Evolutionary conservation across 2,113 vertebrate species (phyloP).

Genomic region (Macquaria ambigua): DNA sequence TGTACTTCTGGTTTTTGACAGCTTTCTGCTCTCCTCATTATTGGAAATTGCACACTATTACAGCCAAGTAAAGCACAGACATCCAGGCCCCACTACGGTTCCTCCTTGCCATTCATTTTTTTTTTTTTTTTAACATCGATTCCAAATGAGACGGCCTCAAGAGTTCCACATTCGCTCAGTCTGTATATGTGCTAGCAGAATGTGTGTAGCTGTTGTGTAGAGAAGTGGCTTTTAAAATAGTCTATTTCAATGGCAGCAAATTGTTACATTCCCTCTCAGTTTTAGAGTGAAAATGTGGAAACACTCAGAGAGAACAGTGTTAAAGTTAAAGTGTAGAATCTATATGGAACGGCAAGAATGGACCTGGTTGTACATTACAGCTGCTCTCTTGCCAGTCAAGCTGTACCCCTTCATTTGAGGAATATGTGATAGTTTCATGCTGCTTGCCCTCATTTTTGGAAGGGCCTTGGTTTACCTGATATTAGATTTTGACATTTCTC

Average conservation of each 20-base stretch:
- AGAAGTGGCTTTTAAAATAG: constrained; percentile 21
- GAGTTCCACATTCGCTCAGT: constrained; percentile 39
- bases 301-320: not conserved
- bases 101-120: constrained; percentile 54
- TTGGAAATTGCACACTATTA: constrained; percentile 56
- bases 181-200: constrained; percentile 29
- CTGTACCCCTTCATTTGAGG: constrained; percentile 20
- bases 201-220: constrained; percentile 6
- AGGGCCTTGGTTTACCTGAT: constrained; percentile 1
- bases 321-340: not conserved
- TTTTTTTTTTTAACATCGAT: constrained; percentile 62
- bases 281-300: constrained; percentile 4
- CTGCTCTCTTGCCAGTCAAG: not conserved
- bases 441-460: not conserved
- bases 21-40: constrained; percentile 58
- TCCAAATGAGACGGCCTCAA: constrained; percentile 51
- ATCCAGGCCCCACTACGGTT: constrained; percentile 27
- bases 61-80: constrained; percentile 41
- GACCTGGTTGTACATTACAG: not conserved
- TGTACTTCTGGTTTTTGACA: constrained; percentile 43
- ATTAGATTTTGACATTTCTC: not conserved
- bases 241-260: not conserved
- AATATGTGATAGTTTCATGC: not conserved
- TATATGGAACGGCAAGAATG: not conserved
- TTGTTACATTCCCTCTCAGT: not conserved